Evolutionary conservation across 2,888 invertebrate species (phyloP).

Genomic region (Bhutanitis thaidina): DNA sequence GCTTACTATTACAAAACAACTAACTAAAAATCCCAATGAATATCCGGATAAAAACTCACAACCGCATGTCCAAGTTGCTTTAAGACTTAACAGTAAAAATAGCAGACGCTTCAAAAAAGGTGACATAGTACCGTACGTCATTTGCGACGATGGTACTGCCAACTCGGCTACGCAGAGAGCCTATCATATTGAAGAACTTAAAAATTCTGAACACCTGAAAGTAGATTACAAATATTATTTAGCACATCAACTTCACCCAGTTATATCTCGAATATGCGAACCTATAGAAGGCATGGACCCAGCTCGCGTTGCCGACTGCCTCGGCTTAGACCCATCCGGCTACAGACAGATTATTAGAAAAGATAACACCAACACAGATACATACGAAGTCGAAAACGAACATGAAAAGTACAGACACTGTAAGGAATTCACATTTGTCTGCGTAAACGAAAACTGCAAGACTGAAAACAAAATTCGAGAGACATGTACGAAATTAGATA

Average conservation of each 20-base stretch:
- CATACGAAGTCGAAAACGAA: slow-evolving; percentile 71
- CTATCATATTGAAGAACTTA: slow-evolving; percentile 95
- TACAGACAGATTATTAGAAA: slow-evolving; percentile 67
- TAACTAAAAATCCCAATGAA: slow-evolving; percentile 95
- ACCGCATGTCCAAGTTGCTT: slow-evolving; percentile 93
- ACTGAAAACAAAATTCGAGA: slow-evolving; percentile 75
- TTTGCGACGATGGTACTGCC: slow-evolving; percentile 93
- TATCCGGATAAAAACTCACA: slow-evolving; percentile 91
- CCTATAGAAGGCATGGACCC: slow-evolving; percentile 97
- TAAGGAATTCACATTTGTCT: slow-evolving; percentile 83
- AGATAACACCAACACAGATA: slow-evolving; percentile 63
- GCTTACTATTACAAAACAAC: slow-evolving; percentile 94
- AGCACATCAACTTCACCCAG: slow-evolving; percentile 97
- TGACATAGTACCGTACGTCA: slow-evolving; percentile 96
- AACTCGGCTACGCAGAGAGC: slow-evolving; percentile 93
- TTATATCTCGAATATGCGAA: slow-evolving; percentile 95
- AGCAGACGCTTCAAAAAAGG: slow-evolving; percentile 93
- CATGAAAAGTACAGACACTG: slow-evolving; percentile 79
- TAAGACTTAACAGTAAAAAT: slow-evolving; percentile 89
- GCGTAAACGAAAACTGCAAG: slow-evolving; percentile 79
- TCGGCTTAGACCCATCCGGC: slow-evolving; percentile 85
- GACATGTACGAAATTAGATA: slow-evolving; percentile 62
- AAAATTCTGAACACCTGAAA: slow-evolving; percentile 83
- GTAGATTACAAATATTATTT: slow-evolving; percentile 95
- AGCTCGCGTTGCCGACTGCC: slow-evolving; percentile 91